Evolutionary conservation across 2,888 invertebrate genomes (phyloP).

Genomic region (Troides oblongomaculatus): DNA sequence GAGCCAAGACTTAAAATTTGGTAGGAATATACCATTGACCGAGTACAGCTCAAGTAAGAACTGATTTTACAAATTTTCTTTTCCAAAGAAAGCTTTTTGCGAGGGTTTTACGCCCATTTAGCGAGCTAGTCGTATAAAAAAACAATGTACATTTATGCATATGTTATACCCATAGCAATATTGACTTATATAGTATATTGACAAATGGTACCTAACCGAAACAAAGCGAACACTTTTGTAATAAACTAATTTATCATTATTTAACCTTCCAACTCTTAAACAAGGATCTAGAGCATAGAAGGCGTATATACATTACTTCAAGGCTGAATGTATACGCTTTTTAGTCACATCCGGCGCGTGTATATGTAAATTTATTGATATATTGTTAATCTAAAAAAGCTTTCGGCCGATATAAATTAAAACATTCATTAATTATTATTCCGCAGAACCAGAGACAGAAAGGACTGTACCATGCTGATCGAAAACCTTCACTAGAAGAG

Average conservation of each 20-base stretch:
- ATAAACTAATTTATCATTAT: constrained; percentile 18
- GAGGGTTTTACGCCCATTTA: too few species aligned
- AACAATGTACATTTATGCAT: too few species aligned
- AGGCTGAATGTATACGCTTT: constrained; percentile 14
- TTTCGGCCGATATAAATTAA: not conserved
- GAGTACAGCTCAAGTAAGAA: too few species aligned
- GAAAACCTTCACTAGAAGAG: too few species aligned
- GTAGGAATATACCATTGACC: too few species aligned
- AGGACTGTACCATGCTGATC: too few species aligned
- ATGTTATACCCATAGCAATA: too few species aligned
- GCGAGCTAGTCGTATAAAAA: too few species aligned
- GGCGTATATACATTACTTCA: constrained; percentile 7
- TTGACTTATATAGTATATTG: not conserved
- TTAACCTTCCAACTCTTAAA: constrained; percentile 21
- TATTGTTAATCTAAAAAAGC: not conserved
- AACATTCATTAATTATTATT: not conserved
- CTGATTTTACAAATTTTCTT: too few species aligned
- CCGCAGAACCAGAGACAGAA: too few species aligned
- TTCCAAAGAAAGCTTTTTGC: too few species aligned
- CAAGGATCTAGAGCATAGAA: constrained; percentile 20
- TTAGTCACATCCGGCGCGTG: constrained; percentile 19
- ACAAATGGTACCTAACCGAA: constrained; percentile 5
- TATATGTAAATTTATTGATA: constrained; percentile 12
- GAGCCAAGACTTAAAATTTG: too few species aligned
- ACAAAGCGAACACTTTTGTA: constrained; percentile 14